Base-by-base conservation (phyloP, 2,797 vertebrate species). In the Sylvilagus floridanus region DNA sequence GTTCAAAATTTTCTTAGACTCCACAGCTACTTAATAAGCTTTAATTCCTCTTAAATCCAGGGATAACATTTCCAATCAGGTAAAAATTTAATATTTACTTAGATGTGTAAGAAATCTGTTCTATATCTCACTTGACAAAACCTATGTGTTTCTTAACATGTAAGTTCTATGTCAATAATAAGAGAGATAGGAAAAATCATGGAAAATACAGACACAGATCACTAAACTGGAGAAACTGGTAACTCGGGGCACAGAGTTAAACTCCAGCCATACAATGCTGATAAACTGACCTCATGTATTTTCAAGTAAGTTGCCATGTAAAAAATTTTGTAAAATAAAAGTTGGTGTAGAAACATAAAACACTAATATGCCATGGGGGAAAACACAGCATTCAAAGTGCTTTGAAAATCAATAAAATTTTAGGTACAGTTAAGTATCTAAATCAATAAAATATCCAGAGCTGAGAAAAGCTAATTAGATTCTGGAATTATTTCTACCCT, bases 321-420 rank as follows among this genome's bases (percentile, higher is more conserved):
- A 89, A 78, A 89, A 62, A 4, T 68, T 50, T 63, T 79, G 21
- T 92, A 30, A 84, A 91, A 66, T 57, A 68, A 87, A 95, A 91
- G 54, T 19, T 85, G 84, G 72, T 63, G 88, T 0, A 35, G 50
- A 92, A 82, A 69, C 68, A 69, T 2, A 91, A 77, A 94, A 32
- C 9, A 4, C 37, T 37, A 73, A 77, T 86, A 66, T 24, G 2
- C 1, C 73, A 1, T 75, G 11, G 42, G 50, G n/a, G 19, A 76
- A 21, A 50, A 50, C 42, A 91, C 3, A 11, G 24, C 13, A 96
- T 79, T 28, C 76, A 73, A 85, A 5, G 17, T 60, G 22, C 81
- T 93, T 91, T 69, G 17, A 85, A 95, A 90, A 84, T 85, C 68
- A 95, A 6, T 69, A 60, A 66, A 86, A 52, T 77, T 95, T 79